These are phyloP conservation scores for Hartigia nigra DNA, from an alignment of 2,888 invertebrate species.

Conservation along the genomic window DNA sequence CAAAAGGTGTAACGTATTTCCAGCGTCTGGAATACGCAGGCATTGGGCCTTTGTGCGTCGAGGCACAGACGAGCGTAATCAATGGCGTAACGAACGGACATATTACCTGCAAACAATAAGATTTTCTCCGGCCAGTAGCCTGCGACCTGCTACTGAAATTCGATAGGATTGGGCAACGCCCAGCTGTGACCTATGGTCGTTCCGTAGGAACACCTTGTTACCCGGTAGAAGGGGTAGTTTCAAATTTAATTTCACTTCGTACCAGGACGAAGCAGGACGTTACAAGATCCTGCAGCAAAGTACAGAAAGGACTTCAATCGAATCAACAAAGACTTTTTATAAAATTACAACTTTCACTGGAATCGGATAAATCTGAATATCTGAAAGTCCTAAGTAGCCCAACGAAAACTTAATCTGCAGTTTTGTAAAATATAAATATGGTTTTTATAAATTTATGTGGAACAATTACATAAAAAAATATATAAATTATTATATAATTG, in stretches of 20 bases:
- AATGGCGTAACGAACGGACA: conserved; percentile 51
- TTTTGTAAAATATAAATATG: background rate
- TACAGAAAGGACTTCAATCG: background rate
- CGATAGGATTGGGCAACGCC: conserved; percentile 61
- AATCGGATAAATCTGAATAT: background rate
- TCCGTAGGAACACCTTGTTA: conserved; percentile 2
- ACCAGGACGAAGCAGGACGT: background rate
- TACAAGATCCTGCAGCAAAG: background rate
- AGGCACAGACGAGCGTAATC: conserved; percentile 31
- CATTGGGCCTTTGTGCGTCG: conserved; percentile 29
- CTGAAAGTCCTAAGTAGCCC: background rate
- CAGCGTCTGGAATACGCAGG: conserved; percentile 32
- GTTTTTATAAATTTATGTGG: background rate
- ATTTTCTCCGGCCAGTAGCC: conserved; percentile 34
- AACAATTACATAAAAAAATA: background rate
- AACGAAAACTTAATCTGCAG: background rate
- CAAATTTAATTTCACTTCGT: background rate
- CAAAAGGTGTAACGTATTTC: conserved; percentile 36
- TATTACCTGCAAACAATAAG: conserved; percentile 51
- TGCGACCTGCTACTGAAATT: conserved; percentile 54
- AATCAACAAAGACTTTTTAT: background rate
- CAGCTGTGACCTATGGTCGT: conserved; percentile 52
- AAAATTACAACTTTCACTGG: background rate
- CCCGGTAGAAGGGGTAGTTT: background rate
- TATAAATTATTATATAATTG: background rate